Evolutionary conservation across 2,888 invertebrate species (phyloP).

Genomic region (Diaperis boleti): DNA sequence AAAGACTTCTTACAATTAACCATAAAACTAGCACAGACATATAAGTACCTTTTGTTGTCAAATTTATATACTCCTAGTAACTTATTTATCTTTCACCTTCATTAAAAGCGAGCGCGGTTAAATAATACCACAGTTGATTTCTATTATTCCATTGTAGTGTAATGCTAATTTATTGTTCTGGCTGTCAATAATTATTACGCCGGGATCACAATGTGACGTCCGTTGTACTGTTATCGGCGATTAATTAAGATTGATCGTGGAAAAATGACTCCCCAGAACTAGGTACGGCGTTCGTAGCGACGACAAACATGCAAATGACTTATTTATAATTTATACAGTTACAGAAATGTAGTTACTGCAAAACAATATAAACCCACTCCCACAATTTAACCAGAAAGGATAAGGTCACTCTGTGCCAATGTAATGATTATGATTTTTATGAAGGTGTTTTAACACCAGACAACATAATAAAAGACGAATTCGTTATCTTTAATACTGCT

Average conservation of each 20-base stretch:
- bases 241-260: constrained; percentile 2
- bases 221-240: constrained; percentile 21
- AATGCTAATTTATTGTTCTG: constrained; percentile 8
- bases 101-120: constrained; percentile 4
- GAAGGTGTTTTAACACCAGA: constrained; percentile 2
- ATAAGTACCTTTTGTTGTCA: no score
- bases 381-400: constrained; percentile 38
- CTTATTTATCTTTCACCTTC: background rate
- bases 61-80: no score
- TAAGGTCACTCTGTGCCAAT: constrained; percentile 27
- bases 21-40: no score
- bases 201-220: background rate
- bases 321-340: constrained; percentile 26
- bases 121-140: constrained; percentile 13
- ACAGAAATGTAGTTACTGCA: constrained; percentile 18
- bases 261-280: background rate
- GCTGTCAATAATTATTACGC: constrained; percentile 13
- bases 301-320: constrained; percentile 30
- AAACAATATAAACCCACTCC: constrained; percentile 38
- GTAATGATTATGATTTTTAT: constrained; percentile 19
- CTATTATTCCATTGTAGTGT: constrained; percentile 18
- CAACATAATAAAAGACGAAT: constrained; percentile 5
- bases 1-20: no score
- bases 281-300: constrained; percentile 6
- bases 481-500: constrained; percentile 4